Conservation (phyloP, 1,140 invertebrate species). For the Sycophila sp. region DNA sequence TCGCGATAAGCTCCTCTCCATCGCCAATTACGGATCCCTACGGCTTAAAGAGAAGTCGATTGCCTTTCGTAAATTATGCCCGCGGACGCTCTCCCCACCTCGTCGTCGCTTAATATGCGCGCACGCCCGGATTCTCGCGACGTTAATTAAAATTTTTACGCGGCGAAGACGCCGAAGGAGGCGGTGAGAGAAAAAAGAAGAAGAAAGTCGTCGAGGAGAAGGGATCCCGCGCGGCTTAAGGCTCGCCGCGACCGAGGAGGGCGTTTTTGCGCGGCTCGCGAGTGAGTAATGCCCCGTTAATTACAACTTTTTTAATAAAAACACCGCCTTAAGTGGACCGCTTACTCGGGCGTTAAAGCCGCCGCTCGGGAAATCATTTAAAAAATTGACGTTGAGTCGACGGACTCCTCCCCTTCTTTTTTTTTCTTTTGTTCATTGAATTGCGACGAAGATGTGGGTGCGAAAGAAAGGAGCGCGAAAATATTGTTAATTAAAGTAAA, state of each 20-base stretch:
- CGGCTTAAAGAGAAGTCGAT: too few species aligned
- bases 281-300: conserved; percentile 38
- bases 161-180: neutral
- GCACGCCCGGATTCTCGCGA: neutral
- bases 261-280: neutral
- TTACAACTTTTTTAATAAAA: conserved; percentile 42
- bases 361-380: conserved; percentile 30
- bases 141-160: conserved; percentile 43
- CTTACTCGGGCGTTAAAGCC: conserved; percentile 32
- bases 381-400: too few species aligned
- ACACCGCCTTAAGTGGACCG: conserved; percentile 33
- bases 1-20: too few species aligned
- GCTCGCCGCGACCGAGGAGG: neutral
- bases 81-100: neutral
- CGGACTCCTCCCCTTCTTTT: too few species aligned
- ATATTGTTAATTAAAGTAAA: conserved; percentile 54
- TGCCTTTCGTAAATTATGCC: conserved; percentile 29
- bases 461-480: conserved; percentile 10
- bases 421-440: too few species aligned
- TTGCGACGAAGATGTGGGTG: neutral
- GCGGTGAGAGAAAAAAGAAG: neutral
- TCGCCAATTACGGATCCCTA: too few species aligned
- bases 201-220: neutral
- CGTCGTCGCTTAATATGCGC: neutral
- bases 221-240: neutral